phyloP scores from a whole-genome alignment of 2,888 invertebrate species.

The Philonicus albiceps region DNA sequence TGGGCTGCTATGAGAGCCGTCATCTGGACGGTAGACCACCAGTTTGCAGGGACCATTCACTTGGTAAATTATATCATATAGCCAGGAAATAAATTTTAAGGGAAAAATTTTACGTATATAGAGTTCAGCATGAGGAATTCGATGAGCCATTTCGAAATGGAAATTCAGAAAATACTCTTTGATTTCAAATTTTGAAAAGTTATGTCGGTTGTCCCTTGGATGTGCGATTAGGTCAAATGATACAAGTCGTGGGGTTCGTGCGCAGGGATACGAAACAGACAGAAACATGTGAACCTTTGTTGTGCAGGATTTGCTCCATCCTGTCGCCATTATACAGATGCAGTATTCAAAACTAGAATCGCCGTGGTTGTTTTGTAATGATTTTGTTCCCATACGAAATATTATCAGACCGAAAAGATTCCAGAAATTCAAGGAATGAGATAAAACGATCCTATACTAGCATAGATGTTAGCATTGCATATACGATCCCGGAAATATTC shows the following conservation, averaged over 20 bases:
- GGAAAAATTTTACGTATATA: neutral
- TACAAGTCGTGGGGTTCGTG: neutral
- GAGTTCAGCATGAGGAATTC: neutral
- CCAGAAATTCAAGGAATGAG: neutral
- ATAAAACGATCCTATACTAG: neutral
- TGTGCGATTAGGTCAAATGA: neutral
- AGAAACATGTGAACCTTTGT: neutral
- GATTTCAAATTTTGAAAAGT: slow-evolving; percentile 24
- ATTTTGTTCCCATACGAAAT: neutral
- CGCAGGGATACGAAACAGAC: neutral
- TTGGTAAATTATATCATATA: slow-evolving; percentile 33
- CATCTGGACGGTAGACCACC: slow-evolving; percentile 17
- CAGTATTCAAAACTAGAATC: neutral
- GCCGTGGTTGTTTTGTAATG: neutral
- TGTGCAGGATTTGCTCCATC: neutral
- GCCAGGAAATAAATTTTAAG: slow-evolving; percentile 26
- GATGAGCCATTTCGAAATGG: neutral
- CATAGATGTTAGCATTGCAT: neutral
- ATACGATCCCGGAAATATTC: neutral
- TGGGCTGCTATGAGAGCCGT: slow-evolving; percentile 7
- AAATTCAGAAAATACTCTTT: slow-evolving; percentile 30
- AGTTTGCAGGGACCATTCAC: neutral
- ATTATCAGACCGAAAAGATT: neutral
- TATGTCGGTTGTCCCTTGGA: neutral
- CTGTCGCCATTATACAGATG: neutral